These are phyloP conservation scores for Sebastes taczanowskii DNA, from an alignment of 2,797 vertebrate genomes.

Conservation along the genomic window DNA sequence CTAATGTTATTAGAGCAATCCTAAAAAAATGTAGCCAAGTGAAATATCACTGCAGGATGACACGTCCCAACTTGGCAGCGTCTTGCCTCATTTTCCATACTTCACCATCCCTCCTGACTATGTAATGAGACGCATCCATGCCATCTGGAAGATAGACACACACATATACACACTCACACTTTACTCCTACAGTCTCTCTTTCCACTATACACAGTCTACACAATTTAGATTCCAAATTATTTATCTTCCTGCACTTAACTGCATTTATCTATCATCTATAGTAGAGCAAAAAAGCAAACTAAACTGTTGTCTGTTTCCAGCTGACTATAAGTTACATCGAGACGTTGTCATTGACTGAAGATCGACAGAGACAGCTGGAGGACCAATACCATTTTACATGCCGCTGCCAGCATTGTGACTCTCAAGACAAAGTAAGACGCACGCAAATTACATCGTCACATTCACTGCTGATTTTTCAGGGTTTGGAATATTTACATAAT, in stretches of 20 bases:
- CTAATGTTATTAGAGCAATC: constrained; percentile 1
- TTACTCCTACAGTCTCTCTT: not conserved
- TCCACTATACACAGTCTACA: not conserved
- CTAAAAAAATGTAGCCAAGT: constrained; percentile 15
- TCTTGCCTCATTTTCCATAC: constrained; percentile 32
- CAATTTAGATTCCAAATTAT: not conserved
- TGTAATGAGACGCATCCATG: constrained; percentile 61
- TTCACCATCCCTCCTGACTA: constrained; percentile 37
- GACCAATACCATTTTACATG: constrained; percentile 76
- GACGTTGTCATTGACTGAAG: constrained; percentile 54
- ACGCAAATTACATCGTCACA: not conserved
- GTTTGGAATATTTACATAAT: not conserved
- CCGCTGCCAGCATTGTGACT: constrained; percentile 64
- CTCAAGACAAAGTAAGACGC: constrained; percentile 53
- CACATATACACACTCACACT: not conserved
- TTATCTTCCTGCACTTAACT: not conserved
- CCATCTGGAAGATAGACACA: constrained; percentile 55
- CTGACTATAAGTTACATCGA: constrained; percentile 75
- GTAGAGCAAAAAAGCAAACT: not conserved
- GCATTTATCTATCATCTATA: not conserved
- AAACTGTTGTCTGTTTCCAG: constrained; percentile 41
- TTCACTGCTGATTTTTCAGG: not conserved
- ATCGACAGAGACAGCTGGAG: constrained; percentile 68
- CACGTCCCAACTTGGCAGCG: constrained; percentile 22
- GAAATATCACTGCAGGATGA: constrained; percentile 24